phyloP scores from a whole-genome alignment of 2,888 invertebrate species.

The Drosophila setosimentum region DNA sequence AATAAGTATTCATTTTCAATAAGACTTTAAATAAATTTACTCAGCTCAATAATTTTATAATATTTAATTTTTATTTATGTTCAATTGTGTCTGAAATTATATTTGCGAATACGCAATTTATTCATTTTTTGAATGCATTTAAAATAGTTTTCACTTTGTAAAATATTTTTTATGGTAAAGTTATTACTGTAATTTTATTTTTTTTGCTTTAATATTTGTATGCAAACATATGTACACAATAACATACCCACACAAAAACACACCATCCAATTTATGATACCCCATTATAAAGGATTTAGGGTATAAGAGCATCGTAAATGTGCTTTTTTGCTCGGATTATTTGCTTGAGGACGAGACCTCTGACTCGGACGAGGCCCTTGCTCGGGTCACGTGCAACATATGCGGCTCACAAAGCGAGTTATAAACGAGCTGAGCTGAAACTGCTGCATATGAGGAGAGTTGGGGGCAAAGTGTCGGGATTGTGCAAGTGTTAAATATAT shows the following conservation, averaged over 20 bases:
- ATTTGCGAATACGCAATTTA: not conserved
- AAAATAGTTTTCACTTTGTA: not conserved
- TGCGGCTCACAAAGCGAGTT: conserved; percentile 31
- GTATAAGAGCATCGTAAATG: conserved; percentile 24
- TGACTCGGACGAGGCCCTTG: conserved; percentile 15
- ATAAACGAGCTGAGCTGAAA: conserved; percentile 17
- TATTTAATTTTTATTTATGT: not conserved
- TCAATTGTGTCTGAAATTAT: not conserved
- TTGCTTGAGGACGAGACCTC: not conserved
- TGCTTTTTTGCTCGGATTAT: conserved; percentile 24
- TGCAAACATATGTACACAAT: not conserved
- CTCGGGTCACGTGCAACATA: conserved; percentile 48
- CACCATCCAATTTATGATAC: not conserved
- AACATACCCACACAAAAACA: not conserved
- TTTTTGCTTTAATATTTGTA: not conserved
- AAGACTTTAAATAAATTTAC: not conserved
- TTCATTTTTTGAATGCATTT: not conserved
- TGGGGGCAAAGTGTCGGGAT: conserved; percentile 4
- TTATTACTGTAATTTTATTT: not conserved
- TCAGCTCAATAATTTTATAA: not conserved
- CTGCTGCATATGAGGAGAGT: conserved; percentile 10
- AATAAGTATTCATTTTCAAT: not conserved
- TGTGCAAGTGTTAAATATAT: conserved; percentile 21
- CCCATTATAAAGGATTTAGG: conserved; percentile 2
- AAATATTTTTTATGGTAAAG: not conserved